phyloP scores from a whole-genome alignment of 2,888 invertebrate species.

The Tiphia femorata region DNA sequence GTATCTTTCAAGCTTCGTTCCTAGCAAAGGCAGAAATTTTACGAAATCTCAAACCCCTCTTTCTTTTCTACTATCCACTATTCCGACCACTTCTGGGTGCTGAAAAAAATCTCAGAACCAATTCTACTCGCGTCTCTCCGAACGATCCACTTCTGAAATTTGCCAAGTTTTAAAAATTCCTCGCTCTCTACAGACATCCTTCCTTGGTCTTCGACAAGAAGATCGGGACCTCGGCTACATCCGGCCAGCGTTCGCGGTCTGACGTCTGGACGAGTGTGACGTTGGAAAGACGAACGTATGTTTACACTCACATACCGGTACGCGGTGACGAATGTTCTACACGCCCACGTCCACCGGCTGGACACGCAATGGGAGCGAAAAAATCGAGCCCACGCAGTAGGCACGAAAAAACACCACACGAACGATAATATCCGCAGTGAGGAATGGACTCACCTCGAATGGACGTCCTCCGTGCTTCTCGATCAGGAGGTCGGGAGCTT shows the following conservation, averaged over 20 bases:
- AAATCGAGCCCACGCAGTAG: not conserved
- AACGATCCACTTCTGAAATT: not conserved
- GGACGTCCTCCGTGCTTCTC: not conserved
- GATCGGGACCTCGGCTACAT: not conserved
- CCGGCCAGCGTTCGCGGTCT: not conserved
- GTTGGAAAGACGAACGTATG: conserved; percentile 26
- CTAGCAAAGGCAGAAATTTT: no score
- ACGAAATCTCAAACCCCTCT: no score
- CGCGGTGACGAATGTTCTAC: no score
- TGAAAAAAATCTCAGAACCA: no score
- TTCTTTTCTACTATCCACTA: no score
- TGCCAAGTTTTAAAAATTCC: no score
- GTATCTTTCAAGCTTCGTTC: no score
- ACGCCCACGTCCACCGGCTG: not conserved
- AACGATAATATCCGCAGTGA: conserved; percentile 8
- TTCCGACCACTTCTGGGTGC: no score
- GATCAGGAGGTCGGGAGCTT: conserved; percentile 1
- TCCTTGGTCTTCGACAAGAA: not conserved
- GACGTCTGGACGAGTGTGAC: no score
- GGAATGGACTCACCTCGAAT: conserved; percentile 45
- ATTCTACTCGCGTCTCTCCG: not conserved
- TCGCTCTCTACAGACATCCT: no score
- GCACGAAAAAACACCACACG: not conserved
- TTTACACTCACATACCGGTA: conserved; percentile 32
- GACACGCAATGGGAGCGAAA: conserved; percentile 2